Evolutionary conservation across 2,888 invertebrate species (phyloP).

Genomic region (Lasioglossum zephyrum): DNA sequence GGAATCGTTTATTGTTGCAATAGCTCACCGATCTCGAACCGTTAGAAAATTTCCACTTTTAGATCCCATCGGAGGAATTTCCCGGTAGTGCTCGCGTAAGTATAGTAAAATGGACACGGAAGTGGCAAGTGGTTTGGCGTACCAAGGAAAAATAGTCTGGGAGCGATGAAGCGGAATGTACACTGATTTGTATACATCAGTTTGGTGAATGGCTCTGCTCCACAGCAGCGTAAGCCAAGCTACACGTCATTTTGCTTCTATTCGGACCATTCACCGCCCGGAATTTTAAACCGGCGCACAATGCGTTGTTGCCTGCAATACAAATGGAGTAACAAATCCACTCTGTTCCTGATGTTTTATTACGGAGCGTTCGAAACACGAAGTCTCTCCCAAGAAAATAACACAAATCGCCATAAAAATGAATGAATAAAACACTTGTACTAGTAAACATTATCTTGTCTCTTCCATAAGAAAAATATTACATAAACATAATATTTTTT

Average conservation of each 20-base stretch:
- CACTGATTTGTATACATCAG: constrained; percentile 10
- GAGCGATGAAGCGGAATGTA: not conserved
- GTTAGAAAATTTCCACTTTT: not conserved
- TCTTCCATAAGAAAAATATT: not conserved
- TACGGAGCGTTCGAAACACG: not conserved
- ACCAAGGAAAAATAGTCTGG: not conserved
- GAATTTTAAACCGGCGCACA: not conserved
- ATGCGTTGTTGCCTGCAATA: not conserved
- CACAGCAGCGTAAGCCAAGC: not conserved
- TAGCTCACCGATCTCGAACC: not conserved
- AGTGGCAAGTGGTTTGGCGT: not conserved
- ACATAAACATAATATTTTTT: too few relatives aligned
- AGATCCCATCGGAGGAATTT: not conserved
- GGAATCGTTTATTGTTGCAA: not conserved
- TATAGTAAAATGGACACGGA: not conserved
- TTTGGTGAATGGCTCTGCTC: not conserved
- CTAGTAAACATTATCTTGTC: not conserved
- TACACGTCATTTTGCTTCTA: not conserved
- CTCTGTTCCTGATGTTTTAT: not conserved
- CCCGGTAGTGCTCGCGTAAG: not conserved
- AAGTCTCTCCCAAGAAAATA: not conserved
- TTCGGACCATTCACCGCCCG: not conserved
- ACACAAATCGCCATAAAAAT: not conserved
- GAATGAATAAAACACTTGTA: not conserved
- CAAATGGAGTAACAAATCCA: not conserved